A percentile compares a stretch with the other conserved stretches of the same genome.
Conservation (phyloP, 92 coral and sea anemone genomes). For the Virgularia gustaviana region DNA sequence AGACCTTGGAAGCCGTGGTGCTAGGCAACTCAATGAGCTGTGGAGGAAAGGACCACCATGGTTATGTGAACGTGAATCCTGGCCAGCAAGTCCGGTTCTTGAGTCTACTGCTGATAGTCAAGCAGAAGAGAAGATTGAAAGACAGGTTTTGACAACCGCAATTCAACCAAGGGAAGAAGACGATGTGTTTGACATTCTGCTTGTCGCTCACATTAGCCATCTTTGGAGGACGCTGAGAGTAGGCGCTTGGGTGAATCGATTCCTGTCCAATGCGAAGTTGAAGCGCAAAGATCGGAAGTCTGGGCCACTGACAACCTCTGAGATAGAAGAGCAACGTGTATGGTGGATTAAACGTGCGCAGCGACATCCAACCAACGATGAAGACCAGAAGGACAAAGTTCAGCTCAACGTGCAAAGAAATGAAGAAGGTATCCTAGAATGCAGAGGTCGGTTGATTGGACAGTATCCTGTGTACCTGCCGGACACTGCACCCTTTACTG, state of each 20-base stretch:
- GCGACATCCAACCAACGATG: neutral
- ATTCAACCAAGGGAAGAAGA: neutral
- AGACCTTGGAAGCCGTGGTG: slow-evolving; percentile 40
- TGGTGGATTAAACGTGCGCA: neutral
- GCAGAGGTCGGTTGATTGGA: neutral
- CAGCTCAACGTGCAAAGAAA: neutral
- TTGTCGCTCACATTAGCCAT: neutral
- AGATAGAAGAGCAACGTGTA: neutral
- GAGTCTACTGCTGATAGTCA: neutral
- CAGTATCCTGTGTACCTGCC: neutral
- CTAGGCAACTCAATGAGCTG: slow-evolving; percentile 5
- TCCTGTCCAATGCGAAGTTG: neutral
- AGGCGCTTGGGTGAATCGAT: slow-evolving; percentile 9
- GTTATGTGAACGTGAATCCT: neutral
- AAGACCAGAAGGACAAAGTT: neutral
- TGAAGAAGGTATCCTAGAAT: neutral
- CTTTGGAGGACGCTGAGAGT: neutral
- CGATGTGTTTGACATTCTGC: neutral
- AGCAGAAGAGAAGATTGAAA: slow-evolving; percentile 1
- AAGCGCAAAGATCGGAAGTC: neutral
- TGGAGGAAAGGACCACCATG: neutral
- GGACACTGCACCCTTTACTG: neutral
- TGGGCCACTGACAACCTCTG: neutral
- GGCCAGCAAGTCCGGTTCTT: neutral
- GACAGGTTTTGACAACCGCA: neutral